phyloP scores from a whole-genome alignment of 1,140 invertebrate genomes.

The Zaprionus kolodkinae region DNA sequence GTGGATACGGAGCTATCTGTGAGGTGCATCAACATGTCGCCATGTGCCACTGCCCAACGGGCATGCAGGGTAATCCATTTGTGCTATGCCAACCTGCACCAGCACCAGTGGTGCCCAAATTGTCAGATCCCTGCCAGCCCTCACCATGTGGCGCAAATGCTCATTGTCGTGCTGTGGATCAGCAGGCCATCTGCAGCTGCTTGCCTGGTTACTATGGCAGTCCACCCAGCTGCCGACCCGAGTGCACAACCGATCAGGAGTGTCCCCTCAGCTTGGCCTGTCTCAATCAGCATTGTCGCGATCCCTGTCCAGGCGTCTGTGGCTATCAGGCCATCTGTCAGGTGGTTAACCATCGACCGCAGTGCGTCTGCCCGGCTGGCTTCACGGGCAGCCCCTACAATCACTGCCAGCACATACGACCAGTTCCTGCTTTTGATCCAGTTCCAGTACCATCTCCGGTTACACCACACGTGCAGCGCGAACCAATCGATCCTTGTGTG shows the following conservation, averaged over 20 bases:
- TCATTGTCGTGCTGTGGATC: slow-evolving; percentile 84
- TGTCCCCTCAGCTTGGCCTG: slow-evolving; percentile 86
- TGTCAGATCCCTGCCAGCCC: slow-evolving; percentile 85
- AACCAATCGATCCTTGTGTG: slow-evolving; percentile 88
- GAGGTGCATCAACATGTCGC: slow-evolving; percentile 89
- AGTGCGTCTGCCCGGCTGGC: slow-evolving; percentile 89
- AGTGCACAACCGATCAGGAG: slow-evolving; percentile 86
- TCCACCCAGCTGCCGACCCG: slow-evolving; percentile 86
- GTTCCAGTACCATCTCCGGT: slow-evolving; percentile 85
- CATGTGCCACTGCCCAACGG: slow-evolving; percentile 70
- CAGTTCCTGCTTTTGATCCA: slow-evolving; percentile 81
- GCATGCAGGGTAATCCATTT: slow-evolving; percentile 75
- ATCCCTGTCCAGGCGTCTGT: slow-evolving; percentile 86
- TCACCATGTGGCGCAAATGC: slow-evolving; percentile 87
- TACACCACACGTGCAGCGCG: slow-evolving; percentile 86
- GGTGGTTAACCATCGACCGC: slow-evolving; percentile 92
- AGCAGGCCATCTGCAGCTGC: slow-evolving; percentile 85
- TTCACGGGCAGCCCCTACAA: slow-evolving; percentile 90
- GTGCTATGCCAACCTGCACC: slow-evolving; percentile 58
- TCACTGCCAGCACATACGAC: slow-evolving; percentile 87
- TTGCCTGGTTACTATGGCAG: slow-evolving; percentile 85
- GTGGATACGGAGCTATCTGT: slow-evolving; percentile 89
- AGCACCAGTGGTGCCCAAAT: slow-evolving; percentile 58
- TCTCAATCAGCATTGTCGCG: slow-evolving; percentile 86
- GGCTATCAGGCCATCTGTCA: slow-evolving; percentile 90